Evolutionary conservation across 2,113 vertebrate genomes (phyloP), one percentile per base, ranked within the genome.

Genomic region (Cheirogaleus medius): DNA sequence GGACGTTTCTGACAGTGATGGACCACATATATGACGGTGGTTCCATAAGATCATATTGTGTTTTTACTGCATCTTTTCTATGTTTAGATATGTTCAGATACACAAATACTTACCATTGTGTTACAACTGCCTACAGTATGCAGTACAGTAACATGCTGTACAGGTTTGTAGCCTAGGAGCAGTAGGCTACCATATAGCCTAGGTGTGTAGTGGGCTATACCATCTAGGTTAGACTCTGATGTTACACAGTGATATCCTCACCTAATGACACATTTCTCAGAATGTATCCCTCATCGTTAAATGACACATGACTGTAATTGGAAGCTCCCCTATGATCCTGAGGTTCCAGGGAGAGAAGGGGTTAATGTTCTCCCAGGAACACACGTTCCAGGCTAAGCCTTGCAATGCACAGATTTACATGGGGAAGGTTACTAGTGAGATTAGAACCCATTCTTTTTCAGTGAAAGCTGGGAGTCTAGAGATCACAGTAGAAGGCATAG

Each of bases 401-500:
- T 64, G 86, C 14, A 77, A 29, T 14, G 60, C 34, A 47, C 54
- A 95, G 90, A 95, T 95, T 95, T 96, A 95, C 25, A 27, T 15
- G 73, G 87, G 49, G 87, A 90, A 96, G 64, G 85, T 81, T 95
- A 88, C 76, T 80, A 17, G 69, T 1, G 34, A 92, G 58, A 96
- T 81, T 52, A 81, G 76, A 96, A 86, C 71, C 42, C 85, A 85
- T 94, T 91, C 82, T 90, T 97, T 89, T 92, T 92, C 80, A 10
- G 11, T 81, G 88, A 97, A 96, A 93, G 90, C 84, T 64, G 29
- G 39, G 32, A 97, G 94, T 78, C 94, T 64, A 74, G 80, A 87
- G 92, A 87, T 77, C 47, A 87, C 47, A 81, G 91, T 0, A 87
- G 85, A 92, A 88, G 77, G 66, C 78, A 84, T 7, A 27, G 94